Evolutionary conservation across 2,888 invertebrate species (phyloP).

Genomic region (Cistogaster globosa): DNA sequence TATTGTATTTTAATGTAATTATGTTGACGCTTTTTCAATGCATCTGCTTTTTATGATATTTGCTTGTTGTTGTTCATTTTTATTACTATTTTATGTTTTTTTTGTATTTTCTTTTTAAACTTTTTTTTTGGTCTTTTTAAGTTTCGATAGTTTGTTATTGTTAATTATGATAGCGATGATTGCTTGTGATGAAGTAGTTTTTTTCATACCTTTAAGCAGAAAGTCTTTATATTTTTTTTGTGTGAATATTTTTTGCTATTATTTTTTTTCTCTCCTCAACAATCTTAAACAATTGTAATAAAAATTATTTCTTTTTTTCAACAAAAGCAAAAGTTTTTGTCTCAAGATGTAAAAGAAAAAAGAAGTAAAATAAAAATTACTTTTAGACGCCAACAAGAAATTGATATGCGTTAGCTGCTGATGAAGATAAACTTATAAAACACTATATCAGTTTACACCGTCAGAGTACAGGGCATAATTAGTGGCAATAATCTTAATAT

Average conservation of each 20-base stretch:
- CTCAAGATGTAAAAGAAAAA: neutral
- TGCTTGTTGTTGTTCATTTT: constrained; percentile 2
- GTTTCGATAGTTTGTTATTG: constrained; percentile 37
- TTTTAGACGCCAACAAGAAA: constrained; percentile 41
- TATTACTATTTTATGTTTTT: constrained; percentile 6
- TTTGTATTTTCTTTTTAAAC: neutral
- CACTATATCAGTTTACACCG: constrained; percentile 43
- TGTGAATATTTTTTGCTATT: constrained; percentile 1
- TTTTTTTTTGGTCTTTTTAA: constrained; percentile 7
- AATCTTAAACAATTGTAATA: constrained; percentile 8
- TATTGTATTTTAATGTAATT: constrained; percentile 54
- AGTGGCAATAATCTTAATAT: neutral
- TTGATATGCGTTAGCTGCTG: constrained; percentile 24
- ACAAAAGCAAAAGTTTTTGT: constrained; percentile 57
- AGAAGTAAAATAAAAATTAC: constrained; percentile 43
- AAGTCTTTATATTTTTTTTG: neutral
- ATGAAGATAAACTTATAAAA: constrained; percentile 36
- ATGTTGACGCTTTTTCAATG: constrained; percentile 59
- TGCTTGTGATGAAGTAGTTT: neutral
- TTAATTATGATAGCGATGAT: constrained; percentile 40
- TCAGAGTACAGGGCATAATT: neutral
- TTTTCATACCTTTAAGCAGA: constrained; percentile 1
- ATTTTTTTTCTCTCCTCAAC: constrained; percentile 14
- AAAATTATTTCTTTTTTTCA: constrained; percentile 11
- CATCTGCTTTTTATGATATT: constrained; percentile 32